Evolutionary conservation across 2,888 invertebrate genomes (phyloP).

Genomic region (Dicyrtoma fusca): DNA sequence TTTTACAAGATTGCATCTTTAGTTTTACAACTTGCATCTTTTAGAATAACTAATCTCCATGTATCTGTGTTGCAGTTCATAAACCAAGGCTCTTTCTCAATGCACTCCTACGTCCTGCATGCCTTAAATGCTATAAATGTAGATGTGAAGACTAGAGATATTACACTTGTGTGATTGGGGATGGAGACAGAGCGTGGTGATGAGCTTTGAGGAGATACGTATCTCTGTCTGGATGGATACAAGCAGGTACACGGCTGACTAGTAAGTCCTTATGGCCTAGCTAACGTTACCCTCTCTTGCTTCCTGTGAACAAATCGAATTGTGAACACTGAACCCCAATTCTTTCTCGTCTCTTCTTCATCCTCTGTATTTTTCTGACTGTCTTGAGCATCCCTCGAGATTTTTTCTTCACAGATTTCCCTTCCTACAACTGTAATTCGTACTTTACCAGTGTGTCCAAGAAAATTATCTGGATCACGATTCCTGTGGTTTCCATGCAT

Average conservation of each 20-base stretch:
- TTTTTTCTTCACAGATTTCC: background rate
- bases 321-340: background rate
- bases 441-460: constrained; percentile 28
- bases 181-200: no score
- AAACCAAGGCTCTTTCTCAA: no score
- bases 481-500: constrained; percentile 43
- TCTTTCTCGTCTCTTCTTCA: background rate
- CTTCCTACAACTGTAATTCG: background rate
- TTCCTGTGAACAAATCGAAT: constrained; percentile 13
- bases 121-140: no score
- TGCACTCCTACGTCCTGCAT: no score
- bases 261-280: no score
- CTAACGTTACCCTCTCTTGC: constrained; percentile 5
- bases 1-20: no score
- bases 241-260: background rate
- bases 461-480: constrained; percentile 45
- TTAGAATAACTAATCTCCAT: no score
- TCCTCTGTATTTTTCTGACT: background rate
- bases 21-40: no score
- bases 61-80: no score
- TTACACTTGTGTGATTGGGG: no score
- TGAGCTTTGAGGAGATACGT: no score
- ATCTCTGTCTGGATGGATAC: background rate
- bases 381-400: background rate
- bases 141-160: no score